A percentile compares a stretch with the other conserved stretches of the same genome.
phyloP scores from a whole-genome alignment of 1,140 invertebrate genomes.

The Caerostris darwini region DNA sequence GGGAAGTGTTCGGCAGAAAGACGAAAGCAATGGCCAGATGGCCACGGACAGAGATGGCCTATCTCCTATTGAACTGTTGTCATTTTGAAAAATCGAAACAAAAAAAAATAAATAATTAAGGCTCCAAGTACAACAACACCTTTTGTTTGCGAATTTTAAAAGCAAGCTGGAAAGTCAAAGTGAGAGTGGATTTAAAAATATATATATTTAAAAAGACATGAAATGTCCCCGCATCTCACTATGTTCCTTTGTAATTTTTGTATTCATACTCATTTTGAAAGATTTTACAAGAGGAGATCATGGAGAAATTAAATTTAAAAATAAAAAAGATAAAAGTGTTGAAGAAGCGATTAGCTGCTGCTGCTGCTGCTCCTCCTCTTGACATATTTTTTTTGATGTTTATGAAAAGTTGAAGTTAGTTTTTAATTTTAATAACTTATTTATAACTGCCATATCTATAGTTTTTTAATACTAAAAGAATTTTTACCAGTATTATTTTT shows the following conservation, averaged over 20 bases:
- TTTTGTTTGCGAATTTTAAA: constrained; percentile 35
- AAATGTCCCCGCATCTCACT: constrained; percentile 74
- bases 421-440: constrained; percentile 78
- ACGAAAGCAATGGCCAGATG: constrained; percentile 59
- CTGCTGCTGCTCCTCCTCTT: constrained; percentile 41
- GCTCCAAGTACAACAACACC: constrained; percentile 18
- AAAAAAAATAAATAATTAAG: neutral
- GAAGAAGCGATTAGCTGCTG: constrained; percentile 63
- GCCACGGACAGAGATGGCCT: constrained; percentile 22
- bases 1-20: constrained; percentile 68
- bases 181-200: constrained; percentile 33
- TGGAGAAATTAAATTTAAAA: constrained; percentile 6
- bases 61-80: constrained; percentile 58
- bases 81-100: neutral
- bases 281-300: constrained; percentile 72
- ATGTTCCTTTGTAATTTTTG: constrained; percentile 78
- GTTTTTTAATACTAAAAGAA: constrained; percentile 78
- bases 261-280: constrained; percentile 77
- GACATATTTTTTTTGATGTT: constrained; percentile 76
- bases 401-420: constrained; percentile 77
- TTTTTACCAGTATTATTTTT: constrained; percentile 78
- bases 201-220: constrained; percentile 43
- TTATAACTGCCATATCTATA: constrained; percentile 78
- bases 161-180: constrained; percentile 29
- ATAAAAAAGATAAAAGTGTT: constrained; percentile 14